Evolutionary conservation across 2,113 vertebrate genomes (phyloP), one percentile per base, ranked within the genome.

Genomic region (Neolamprologus tretocephalus): DNA sequence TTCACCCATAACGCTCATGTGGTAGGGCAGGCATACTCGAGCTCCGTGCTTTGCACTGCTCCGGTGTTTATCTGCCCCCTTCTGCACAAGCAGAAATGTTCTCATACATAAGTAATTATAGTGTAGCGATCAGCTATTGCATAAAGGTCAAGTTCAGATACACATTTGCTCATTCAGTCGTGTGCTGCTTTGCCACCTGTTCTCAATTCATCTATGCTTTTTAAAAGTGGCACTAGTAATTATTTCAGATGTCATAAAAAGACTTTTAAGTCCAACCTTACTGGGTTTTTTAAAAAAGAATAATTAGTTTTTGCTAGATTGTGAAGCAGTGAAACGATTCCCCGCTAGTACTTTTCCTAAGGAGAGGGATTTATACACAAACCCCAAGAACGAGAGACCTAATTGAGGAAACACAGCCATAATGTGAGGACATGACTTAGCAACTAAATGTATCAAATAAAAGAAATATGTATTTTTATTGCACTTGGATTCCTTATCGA

Each of bases 181-280:
- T 35, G 16, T 85, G 84, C 57, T 78, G 31, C 53, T 80, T 89
- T 90, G 26, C 37, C 79, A 78, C 17, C 42, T 90, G 86, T 87
- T 93, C 91, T 91, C n/a, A 81, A 83, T 94, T 92, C 94, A 95
- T 95, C 86, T 91, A 84, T 82, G 51, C 35, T 83, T 92, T 94
- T 87, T 85, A 42, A 88, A 87, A 91, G 63, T 85, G 81, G 51
- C 73, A 83, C 73, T 10, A 73, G 80, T 87, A 3, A 5, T 35
- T 93, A 85, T 84, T 86, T 87, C 84, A 85, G 89, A 80, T 84
- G 61, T 79, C 23, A 80, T 37, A 75, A 86, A 89, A 31, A 40
- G 23, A 75, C 57, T 83, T 61, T 45, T 28, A 79, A 49, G 84
- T 82, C 83, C 87, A 75, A 79, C 40, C 40, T 86, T 58, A 40